Evolutionary conservation across 2,113 vertebrate genomes (phyloP).

Genomic region (Carlito syrichta): DNA sequence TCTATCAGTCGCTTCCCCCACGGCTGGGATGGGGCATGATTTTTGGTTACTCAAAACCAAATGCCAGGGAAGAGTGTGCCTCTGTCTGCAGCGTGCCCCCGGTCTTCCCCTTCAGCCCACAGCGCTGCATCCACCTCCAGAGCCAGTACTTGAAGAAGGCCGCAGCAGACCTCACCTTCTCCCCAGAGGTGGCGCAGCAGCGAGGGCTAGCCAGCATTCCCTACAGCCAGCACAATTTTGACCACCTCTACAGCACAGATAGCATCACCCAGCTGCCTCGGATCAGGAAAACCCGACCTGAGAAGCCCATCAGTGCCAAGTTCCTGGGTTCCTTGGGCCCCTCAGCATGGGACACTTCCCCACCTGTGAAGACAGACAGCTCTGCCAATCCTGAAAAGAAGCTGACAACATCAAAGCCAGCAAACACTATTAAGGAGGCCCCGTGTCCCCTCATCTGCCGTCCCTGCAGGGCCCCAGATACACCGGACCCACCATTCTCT

Average conservation of each 20-base stretch:
- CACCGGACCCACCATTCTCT: not conserved
- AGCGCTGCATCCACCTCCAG: conserved; percentile 34
- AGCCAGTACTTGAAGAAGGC: conserved; percentile 71
- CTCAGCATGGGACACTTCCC: not conserved
- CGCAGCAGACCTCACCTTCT: conserved; percentile 77
- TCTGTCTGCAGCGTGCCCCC: not conserved
- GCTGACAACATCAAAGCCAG: not conserved
- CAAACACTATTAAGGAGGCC: not conserved
- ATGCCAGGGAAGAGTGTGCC: not conserved
- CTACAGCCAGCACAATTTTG: conserved; percentile 73
- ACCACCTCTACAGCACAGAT: conserved; percentile 73
- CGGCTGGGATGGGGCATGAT: conserved; percentile 35
- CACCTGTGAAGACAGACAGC: not conserved
- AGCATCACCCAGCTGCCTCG: conserved; percentile 34
- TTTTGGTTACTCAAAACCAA: not conserved
- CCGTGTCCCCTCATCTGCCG: rapidly evolving
- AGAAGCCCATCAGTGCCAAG: not conserved
- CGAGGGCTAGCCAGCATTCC: conserved; percentile 73
- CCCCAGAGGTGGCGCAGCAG: conserved; percentile 80
- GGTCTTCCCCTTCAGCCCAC: not conserved
- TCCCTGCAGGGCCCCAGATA: not conserved
- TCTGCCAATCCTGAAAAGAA: not conserved
- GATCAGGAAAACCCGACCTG: not conserved
- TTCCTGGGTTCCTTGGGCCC: not conserved
- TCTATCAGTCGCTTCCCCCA: not conserved